Evolutionary conservation across 2,797 vertebrate genomes (phyloP).

Genomic region (Pagetopsis macropterus): DNA sequence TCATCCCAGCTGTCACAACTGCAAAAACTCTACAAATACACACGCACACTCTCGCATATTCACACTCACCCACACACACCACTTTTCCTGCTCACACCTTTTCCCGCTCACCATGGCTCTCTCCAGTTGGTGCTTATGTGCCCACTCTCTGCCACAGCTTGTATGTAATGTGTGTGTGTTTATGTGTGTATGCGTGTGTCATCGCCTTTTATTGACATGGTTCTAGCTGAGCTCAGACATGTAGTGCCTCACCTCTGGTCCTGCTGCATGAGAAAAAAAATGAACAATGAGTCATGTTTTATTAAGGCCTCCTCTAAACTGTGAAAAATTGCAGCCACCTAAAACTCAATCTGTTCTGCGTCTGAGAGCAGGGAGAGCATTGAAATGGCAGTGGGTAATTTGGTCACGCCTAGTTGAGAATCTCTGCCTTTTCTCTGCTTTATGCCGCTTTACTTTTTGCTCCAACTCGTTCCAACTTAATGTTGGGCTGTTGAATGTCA

Average conservation of each 20-base stretch:
- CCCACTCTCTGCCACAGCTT: slow-evolving; percentile 74
- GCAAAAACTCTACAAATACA: slow-evolving; percentile 81
- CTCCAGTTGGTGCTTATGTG: slow-evolving; percentile 77
- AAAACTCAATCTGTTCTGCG: slow-evolving; percentile 60
- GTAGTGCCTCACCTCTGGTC: slow-evolving; percentile 63
- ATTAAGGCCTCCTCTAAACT: slow-evolving; percentile 44
- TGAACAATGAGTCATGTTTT: slow-evolving; percentile 57
- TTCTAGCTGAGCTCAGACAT: slow-evolving; percentile 63
- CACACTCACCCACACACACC: slow-evolving; percentile 79
- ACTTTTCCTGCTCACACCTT: slow-evolving; percentile 81
- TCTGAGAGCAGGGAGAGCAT: slow-evolving; percentile 43
- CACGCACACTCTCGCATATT: slow-evolving; percentile 73
- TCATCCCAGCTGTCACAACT: slow-evolving; percentile 85
- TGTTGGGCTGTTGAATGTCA: slow-evolving; percentile 10
- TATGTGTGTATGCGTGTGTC: slow-evolving; percentile 26
- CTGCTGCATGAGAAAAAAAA: slow-evolving; percentile 22
- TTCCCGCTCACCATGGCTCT: slow-evolving; percentile 74
- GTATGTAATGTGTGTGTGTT: slow-evolving; percentile 46
- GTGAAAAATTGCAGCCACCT: slow-evolving; percentile 63
- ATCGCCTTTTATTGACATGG: slow-evolving; percentile 44
- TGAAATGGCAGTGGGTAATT: slow-evolving; percentile 54
- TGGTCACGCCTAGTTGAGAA: slow-evolving; percentile 22
- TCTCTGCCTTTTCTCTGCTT: slow-evolving; percentile 51
- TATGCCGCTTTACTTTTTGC: slow-evolving; percentile 9
- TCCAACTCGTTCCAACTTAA: slow-evolving; percentile 14